Evolutionary conservation across 2,113 vertebrate genomes (phyloP).

Genomic region (Pseudopodoces humilis): DNA sequence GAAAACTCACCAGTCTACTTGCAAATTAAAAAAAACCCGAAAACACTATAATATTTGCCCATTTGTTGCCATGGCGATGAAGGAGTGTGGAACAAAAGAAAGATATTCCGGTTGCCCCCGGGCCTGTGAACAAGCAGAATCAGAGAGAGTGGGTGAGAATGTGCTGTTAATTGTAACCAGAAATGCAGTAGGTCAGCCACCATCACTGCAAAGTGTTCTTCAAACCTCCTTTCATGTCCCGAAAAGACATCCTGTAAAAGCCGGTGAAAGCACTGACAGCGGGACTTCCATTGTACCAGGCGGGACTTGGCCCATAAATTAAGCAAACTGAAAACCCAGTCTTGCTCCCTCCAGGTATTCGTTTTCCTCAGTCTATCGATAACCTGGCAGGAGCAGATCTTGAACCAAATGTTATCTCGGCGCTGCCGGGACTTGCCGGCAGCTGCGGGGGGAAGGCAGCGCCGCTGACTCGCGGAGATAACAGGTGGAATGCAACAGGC

Average conservation of each 20-base stretch:
- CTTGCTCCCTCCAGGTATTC: background rate
- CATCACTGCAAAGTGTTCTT: background rate
- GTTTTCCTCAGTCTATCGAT: background rate
- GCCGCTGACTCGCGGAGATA: background rate
- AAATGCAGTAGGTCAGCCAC: background rate
- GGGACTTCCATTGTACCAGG: background rate
- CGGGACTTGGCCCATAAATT: background rate
- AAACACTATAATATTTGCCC: slow-evolving; percentile 18
- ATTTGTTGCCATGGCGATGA: slow-evolving; percentile 33
- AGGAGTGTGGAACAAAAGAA: slow-evolving; percentile 47
- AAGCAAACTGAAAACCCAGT: background rate
- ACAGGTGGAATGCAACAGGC: slow-evolving; percentile 41
- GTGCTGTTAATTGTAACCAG: slow-evolving; percentile 53
- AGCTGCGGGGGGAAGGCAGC: slow-evolving; percentile 6
- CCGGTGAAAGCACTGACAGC: background rate
- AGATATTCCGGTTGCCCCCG: slow-evolving; percentile 13
- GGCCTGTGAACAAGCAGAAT: slow-evolving; percentile 45
- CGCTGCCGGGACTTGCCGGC: background rate
- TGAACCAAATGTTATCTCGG: background rate
- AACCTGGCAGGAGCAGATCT: background rate
- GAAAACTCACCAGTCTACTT: slow-evolving; percentile 7
- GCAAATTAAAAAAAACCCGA: background rate
- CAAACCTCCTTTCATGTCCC: background rate
- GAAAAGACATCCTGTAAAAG: background rate
- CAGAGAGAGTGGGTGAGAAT: slow-evolving; percentile 19